phyloP scores from a whole-genome alignment of 2,113 vertebrate species.

The Naja naja region DNA sequence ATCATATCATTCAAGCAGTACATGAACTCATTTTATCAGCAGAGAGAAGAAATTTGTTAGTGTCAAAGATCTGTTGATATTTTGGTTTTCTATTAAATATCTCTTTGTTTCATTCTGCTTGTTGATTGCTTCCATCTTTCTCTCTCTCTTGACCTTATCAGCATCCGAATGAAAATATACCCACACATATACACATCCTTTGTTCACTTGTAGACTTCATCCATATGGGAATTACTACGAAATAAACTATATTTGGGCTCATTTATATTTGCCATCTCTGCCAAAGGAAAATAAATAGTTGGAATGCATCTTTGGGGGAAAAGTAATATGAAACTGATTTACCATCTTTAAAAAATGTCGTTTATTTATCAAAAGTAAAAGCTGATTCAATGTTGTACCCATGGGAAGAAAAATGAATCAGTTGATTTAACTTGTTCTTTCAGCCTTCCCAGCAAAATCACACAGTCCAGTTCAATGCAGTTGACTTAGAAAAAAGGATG shows the following conservation, averaged over 20 bases:
- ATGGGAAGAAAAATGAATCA: not conserved
- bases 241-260: slow-evolving; percentile 58
- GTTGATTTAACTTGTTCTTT: not conserved
- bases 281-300: slow-evolving; percentile 52
- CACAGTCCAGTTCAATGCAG: not conserved
- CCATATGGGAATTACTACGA: slow-evolving; percentile 58
- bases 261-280: slow-evolving; percentile 58
- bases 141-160: slow-evolving; percentile 40
- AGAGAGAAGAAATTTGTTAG: not conserved
- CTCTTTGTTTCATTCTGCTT: not conserved
- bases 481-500: not conserved
- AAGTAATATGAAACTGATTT: slow-evolving; percentile 47
- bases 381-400: slow-evolving; percentile 36
- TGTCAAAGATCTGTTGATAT: slow-evolving; percentile 14
- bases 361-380: slow-evolving; percentile 33
- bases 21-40: not conserved
- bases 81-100: slow-evolving; percentile 25
- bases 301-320: slow-evolving; percentile 35
- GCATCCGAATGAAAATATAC: slow-evolving; percentile 29
- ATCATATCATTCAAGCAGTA: not conserved
- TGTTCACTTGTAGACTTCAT: slow-evolving; percentile 45
- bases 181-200: slow-evolving; percentile 10
- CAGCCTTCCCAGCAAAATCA: not conserved
- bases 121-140: slow-evolving; percentile 14
- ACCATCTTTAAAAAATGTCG: not conserved